Conservation (phyloP, 2,113 vertebrate genomes). For the Ameiurus melas region DNA sequence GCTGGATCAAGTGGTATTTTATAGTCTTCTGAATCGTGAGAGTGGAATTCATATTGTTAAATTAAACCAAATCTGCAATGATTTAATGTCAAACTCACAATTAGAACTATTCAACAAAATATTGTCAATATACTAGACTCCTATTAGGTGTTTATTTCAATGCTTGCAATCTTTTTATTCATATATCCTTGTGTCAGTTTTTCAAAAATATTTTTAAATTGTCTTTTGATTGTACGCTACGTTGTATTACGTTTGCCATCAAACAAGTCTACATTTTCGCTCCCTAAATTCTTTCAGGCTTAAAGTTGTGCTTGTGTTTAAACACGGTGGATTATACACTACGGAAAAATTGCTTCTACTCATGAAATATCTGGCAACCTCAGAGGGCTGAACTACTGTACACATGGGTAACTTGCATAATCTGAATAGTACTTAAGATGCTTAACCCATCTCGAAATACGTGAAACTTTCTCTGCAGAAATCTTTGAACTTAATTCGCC, state of each 20-base stretch:
- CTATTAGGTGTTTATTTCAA: neutral
- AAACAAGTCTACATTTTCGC: neutral
- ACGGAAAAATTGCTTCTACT: neutral
- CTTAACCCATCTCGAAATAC: neutral
- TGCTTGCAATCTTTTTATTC: neutral
- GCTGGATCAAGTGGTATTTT: neutral
- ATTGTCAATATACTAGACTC: neutral
- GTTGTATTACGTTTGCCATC: neutral
- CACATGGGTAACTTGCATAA: neutral
- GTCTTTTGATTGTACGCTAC: neutral
- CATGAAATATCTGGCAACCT: neutral
- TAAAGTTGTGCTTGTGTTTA: neutral
- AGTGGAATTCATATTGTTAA: neutral
- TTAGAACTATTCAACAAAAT: neutral
- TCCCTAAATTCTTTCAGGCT: neutral
- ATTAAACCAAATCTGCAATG: neutral
- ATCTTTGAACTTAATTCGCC: neutral
- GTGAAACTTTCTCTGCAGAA: neutral
- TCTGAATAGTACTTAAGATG: neutral
- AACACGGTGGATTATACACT: neutral
- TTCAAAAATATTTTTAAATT: neutral
- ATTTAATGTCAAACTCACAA: neutral
- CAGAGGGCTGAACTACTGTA: neutral
- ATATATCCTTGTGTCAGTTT: neutral
- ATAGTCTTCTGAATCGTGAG: neutral